A percentile compares a stretch with the other conserved stretches of the same genome.
phyloP scores from a whole-genome alignment of 2,888 invertebrate genomes.

The Dinocampus coccinellae region DNA sequence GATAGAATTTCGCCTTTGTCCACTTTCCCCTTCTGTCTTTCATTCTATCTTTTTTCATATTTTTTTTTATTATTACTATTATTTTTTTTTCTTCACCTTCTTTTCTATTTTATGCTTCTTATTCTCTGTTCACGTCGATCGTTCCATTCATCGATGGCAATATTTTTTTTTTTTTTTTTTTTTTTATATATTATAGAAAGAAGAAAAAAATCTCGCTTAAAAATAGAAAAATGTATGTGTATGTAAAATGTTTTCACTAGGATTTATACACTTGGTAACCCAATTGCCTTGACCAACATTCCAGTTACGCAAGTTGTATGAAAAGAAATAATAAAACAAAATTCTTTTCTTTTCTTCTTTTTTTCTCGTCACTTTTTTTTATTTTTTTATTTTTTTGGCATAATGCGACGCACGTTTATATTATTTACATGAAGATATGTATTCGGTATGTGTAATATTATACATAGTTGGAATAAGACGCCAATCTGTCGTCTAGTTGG shows the following conservation, averaged over 20 bases:
- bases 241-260: conserved; percentile 37
- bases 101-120: background rate
- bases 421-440: background rate
- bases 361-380: background rate
- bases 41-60: background rate
- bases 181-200: conserved; percentile 17
- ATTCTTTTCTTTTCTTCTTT: no score
- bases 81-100: background rate
- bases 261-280: conserved; percentile 51
- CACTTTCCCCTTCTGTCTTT: background rate
- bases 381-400: no score
- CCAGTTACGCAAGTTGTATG: conserved; percentile 44
- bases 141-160: conserved; percentile 30
- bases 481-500: background rate
- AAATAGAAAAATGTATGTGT: conserved; percentile 39
- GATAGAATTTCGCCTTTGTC: conserved; percentile 3
- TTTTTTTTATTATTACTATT: background rate
- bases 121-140: background rate
- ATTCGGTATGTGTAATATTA: background rate
- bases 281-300: conserved; percentile 66
- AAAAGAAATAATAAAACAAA: background rate
- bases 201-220: conserved; percentile 28
- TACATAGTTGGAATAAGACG: background rate
- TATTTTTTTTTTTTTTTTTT: no score
- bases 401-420: no score